Conservation (phyloP, 2,888 invertebrate species). For the Aleiodes leptofemur region DNA sequence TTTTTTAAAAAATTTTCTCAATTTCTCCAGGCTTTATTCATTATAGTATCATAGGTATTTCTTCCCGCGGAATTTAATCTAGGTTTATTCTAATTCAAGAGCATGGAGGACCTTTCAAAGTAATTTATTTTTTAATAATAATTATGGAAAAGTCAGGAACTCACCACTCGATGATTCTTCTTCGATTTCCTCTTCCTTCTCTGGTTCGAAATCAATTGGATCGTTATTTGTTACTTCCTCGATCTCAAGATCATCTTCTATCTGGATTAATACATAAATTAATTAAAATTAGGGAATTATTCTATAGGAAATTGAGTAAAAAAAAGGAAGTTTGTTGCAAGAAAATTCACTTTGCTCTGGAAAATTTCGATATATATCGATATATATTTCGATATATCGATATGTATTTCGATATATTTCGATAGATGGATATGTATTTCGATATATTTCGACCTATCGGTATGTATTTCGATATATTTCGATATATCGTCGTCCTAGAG, state of each 20-base stretch:
- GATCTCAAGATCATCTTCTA: constrained; percentile 66
- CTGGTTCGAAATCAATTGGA: constrained; percentile 59
- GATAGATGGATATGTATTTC: too few relatives aligned
- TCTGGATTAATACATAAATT: constrained; percentile 50
- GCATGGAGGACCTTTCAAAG: constrained; percentile 63
- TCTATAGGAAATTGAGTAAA: too few relatives aligned
- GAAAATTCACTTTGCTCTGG: too few relatives aligned
- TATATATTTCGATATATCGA: too few relatives aligned
- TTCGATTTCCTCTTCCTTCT: constrained; percentile 66
- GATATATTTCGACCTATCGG: too few relatives aligned
- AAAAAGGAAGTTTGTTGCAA: too few relatives aligned
- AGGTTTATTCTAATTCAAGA: constrained; percentile 48
- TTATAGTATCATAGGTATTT: constrained; percentile 20
- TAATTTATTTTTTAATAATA: constrained; percentile 38
- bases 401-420: too few relatives aligned
- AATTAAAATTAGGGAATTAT: background rate
- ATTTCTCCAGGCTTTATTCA: constrained; percentile 39
- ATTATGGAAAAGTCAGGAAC: constrained; percentile 49
- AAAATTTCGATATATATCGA: too few relatives aligned
- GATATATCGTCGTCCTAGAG: too few relatives aligned
- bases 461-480: too few relatives aligned
- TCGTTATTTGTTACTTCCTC: constrained; percentile 66
- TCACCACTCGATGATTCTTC: constrained; percentile 71
- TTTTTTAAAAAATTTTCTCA: background rate
- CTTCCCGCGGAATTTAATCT: constrained; percentile 1